Percentiles rank a stretch among this genome's conserved stretches.
These are phyloP conservation scores for Tolmerus cingulatus DNA, from an alignment of 2,888 invertebrate genomes.

Conservation along the genomic window DNA sequence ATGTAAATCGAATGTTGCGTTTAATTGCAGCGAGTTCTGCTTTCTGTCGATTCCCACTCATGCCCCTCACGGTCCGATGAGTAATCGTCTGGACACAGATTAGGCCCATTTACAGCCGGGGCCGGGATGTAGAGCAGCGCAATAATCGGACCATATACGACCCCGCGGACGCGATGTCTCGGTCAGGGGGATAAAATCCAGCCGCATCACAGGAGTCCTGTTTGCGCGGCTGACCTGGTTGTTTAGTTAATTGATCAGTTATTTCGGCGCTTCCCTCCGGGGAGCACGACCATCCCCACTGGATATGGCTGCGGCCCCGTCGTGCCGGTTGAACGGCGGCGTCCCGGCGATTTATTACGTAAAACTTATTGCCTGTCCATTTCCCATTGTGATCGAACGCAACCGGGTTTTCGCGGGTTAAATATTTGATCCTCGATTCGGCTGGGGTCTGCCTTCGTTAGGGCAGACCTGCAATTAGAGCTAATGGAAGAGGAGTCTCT, in stretches of 20 bases:
- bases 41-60: constrained; percentile 1
- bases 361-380: neutral
- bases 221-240: neutral
- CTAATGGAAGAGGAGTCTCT: neutral
- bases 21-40: neutral
- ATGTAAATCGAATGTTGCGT: constrained; percentile 28
- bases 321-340: neutral
- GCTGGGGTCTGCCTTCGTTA: neutral
- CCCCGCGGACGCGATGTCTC: neutral
- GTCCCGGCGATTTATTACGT: neutral
- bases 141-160: constrained; percentile 1
- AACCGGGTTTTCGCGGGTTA: neutral
- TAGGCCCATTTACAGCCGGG: neutral
- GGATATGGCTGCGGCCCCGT: neutral
- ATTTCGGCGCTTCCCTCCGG: neutral
- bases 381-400: neutral
- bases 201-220: neutral
- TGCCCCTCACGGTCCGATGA: neutral
- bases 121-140: neutral
- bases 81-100: constrained; percentile 15
- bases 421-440: neutral
- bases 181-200: neutral
- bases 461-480: neutral
- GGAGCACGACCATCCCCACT: neutral
- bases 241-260: constrained; percentile 13